Base-by-base conservation (phyloP, 2,888 invertebrate genomes). In the Bedellia somnulentella region DNA sequence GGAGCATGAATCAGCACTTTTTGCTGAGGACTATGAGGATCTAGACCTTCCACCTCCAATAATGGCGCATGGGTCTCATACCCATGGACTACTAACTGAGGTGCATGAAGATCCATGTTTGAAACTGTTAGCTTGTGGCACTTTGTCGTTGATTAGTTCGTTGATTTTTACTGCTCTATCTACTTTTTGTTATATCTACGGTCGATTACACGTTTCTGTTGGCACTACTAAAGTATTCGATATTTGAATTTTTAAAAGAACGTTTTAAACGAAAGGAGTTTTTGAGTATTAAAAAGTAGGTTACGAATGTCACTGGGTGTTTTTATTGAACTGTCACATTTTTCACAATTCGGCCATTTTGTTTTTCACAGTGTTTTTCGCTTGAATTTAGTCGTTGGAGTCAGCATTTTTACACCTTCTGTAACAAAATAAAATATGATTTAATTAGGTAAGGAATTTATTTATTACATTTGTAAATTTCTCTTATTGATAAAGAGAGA, bases 21-120 rank as follows among this genome's bases (percentile, higher is more conserved):
- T 41, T 77, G 75, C 45, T 73, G 73, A 34, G 75, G 73, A 41
- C 73, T 73, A 31, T 75, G 73, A 34, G 73, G 68, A 32, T 73
- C 70, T 43, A 76, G 28, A 3, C 71, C 73, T 35, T 76, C 75
- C 1, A 76, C 75, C 38, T 73, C 73, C 46, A 76, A 32, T 22
- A 76, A 38, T 0, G 73, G 68, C 2, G 73, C 73, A 31, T 76
- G 75, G n/a, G 68, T 60, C 31, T 75, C 71, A 35, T 76, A 73
- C 15, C 68, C 66, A 43, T 71, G 73, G 15, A 71, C 73, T 13
- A 71, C 67, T 38, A 73, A 37, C 5, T 59, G 57, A 1, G 68
- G 67, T n/a, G 71, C 60, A 57, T 75, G 73, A 18, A 75, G 54
- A 60, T 73, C 75, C 71, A 75, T 75, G 30, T 41, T 44, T 38